A percentile compares a stretch with the other conserved stretches of the same genome.
Evolutionary conservation across 2,888 invertebrate genomes (phyloP).

Genomic region (Apomyelois bistriatella): DNA sequence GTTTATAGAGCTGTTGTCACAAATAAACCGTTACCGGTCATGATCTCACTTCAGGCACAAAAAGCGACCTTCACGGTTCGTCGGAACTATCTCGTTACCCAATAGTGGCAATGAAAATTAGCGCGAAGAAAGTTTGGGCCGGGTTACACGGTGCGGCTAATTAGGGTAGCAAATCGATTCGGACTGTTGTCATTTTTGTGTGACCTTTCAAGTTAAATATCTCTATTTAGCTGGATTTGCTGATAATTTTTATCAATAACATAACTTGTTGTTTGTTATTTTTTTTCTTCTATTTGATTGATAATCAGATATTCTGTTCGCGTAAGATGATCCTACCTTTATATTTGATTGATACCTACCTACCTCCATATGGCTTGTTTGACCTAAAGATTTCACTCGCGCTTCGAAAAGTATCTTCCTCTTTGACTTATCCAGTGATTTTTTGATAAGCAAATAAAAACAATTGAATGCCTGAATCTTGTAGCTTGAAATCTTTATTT

Average conservation of each 20-base stretch:
- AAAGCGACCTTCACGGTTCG: slow-evolving; percentile 65
- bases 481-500: too few species aligned
- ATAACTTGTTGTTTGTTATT: not conserved
- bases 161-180: slow-evolving; percentile 25
- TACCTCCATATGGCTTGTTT: too few species aligned
- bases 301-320: too few species aligned
- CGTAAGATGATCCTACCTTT: too few species aligned
- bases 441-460: too few species aligned
- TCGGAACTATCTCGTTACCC: slow-evolving; percentile 48
- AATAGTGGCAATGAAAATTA: slow-evolving; percentile 66
- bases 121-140: slow-evolving; percentile 44
- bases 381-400: too few species aligned
- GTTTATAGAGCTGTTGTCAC: slow-evolving; percentile 1
- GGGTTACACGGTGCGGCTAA: slow-evolving; percentile 11
- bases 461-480: too few species aligned
- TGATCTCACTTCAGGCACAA: slow-evolving; percentile 32
- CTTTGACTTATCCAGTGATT: too few species aligned
- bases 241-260: not conserved
- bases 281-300: not conserved
- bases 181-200: slow-evolving; percentile 7
- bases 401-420: too few species aligned
- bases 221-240: not conserved
- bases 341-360: too few species aligned
- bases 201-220: not conserved
- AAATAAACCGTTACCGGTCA: slow-evolving; percentile 15